These are phyloP conservation scores for Artemia sp. DNA, from an alignment of 2,888 invertebrate species.

Conservation along the genomic window DNA sequence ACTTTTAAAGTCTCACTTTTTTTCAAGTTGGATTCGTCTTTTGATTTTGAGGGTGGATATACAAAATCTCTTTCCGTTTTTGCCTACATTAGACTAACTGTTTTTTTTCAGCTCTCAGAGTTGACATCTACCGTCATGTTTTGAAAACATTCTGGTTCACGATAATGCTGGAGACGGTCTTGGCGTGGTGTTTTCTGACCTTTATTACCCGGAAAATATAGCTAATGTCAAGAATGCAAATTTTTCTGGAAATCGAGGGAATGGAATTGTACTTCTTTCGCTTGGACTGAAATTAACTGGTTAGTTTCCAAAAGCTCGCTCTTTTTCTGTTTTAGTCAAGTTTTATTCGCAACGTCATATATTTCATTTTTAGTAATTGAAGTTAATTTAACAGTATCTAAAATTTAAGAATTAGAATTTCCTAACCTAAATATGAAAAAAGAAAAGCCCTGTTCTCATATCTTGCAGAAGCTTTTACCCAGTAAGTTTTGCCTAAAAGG, in stretches of 20 bases:
- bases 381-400: background rate
- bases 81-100: too few species aligned
- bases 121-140: constrained; percentile 41
- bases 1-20: too few species aligned
- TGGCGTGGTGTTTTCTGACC: constrained; percentile 81
- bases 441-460: background rate
- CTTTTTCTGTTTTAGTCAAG: too few species aligned
- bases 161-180: constrained; percentile 84
- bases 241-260: constrained; percentile 63
- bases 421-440: background rate
- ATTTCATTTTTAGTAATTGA: background rate
- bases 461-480: too few species aligned
- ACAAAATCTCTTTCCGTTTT: too few species aligned
- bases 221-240: constrained; percentile 68
- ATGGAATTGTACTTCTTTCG: constrained; percentile 76
- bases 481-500: too few species aligned
- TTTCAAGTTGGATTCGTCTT: too few species aligned
- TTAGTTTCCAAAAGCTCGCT: constrained; percentile 23
- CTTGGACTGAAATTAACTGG: constrained; percentile 56
- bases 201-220: constrained; percentile 64
- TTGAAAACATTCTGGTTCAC: constrained; percentile 41
- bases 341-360: constrained; percentile 23
- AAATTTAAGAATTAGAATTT: background rate
- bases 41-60: too few species aligned
- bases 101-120: constrained; percentile 48